These are phyloP conservation scores for Uropetala carovei DNA, from an alignment of 2,888 invertebrate species.

Conservation along the genomic window DNA sequence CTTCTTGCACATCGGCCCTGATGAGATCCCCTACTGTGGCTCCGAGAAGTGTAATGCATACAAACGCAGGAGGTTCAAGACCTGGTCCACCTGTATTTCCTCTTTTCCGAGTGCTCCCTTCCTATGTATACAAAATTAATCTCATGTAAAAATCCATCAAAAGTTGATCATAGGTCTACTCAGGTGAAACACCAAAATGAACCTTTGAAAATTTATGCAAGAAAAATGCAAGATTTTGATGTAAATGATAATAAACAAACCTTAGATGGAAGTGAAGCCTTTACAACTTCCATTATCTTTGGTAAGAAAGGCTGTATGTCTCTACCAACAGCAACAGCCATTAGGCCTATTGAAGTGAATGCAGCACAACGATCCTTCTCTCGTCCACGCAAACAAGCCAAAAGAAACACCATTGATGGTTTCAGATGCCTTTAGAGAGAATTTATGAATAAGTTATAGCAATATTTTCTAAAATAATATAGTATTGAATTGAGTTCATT, in stretches of 20 bases:
- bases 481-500: no score
- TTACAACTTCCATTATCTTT: constrained; percentile 90
- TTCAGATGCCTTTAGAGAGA: constrained; percentile 78
- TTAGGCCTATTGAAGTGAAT: constrained; percentile 92
- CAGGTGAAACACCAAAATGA: neutral
- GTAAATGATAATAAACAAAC: constrained; percentile 67
- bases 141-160: neutral
- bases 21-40: constrained; percentile 90
- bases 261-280: constrained; percentile 84
- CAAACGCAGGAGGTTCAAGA: constrained; percentile 93
- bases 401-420: constrained; percentile 86
- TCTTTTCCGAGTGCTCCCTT: constrained; percentile 83
- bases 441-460: neutral
- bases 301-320: constrained; percentile 88
- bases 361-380: constrained; percentile 92
- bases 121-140: constrained; percentile 75
- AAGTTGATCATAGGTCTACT: neutral
- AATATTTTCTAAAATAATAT: no score
- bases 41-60: constrained; percentile 93
- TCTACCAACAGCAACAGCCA: constrained; percentile 91
- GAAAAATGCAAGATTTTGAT: neutral
- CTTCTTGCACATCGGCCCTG: constrained; percentile 82
- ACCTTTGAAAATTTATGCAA: neutral
- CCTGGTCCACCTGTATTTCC: constrained; percentile 75
- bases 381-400: constrained; percentile 85